phyloP scores from a whole-genome alignment of 2,113 vertebrate species.

The Leptobrachium leishanense region DNA sequence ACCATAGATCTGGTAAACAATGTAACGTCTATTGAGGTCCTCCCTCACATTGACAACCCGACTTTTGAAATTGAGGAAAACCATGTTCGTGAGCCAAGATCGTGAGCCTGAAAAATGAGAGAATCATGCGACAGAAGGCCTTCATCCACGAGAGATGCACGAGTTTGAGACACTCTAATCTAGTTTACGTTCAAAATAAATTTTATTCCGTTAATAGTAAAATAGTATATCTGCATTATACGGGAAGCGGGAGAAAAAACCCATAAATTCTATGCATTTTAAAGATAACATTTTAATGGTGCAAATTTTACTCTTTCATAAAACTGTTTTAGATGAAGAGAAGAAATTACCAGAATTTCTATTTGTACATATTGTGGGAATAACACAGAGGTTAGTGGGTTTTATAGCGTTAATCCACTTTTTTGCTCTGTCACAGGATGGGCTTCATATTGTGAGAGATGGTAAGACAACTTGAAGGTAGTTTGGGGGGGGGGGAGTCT shows the following conservation, averaged over 20 bases:
- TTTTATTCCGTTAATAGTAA: constrained; percentile 3
- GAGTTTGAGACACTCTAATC: constrained; percentile 5
- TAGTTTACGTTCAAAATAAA: not conserved
- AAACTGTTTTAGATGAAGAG: too few relatives aligned
- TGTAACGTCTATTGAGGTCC: constrained; percentile 56
- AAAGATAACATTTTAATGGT: not conserved
- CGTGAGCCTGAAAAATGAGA: constrained; percentile 51
- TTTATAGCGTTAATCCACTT: too few relatives aligned
- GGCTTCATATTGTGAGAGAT: too few relatives aligned
- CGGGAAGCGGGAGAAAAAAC: not conserved
- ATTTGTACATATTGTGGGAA: too few relatives aligned
- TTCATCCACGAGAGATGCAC: not conserved
- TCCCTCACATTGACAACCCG: constrained; percentile 80
- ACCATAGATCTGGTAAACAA: constrained; percentile 64
- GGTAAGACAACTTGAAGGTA: too few relatives aligned
- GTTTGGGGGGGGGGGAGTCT: too few relatives aligned
- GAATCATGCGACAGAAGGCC: not conserved
- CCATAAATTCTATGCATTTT: not conserved
- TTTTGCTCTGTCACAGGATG: too few relatives aligned
- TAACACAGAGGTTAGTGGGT: too few relatives aligned
- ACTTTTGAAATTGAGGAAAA: constrained; percentile 80
- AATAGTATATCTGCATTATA: not conserved
- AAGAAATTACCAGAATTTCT: too few relatives aligned
- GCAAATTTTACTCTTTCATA: not conserved
- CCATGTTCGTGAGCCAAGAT: constrained; percentile 55